phyloP scores from a whole-genome alignment of 2,113 vertebrate species.

The Bombycilla garrulus region DNA sequence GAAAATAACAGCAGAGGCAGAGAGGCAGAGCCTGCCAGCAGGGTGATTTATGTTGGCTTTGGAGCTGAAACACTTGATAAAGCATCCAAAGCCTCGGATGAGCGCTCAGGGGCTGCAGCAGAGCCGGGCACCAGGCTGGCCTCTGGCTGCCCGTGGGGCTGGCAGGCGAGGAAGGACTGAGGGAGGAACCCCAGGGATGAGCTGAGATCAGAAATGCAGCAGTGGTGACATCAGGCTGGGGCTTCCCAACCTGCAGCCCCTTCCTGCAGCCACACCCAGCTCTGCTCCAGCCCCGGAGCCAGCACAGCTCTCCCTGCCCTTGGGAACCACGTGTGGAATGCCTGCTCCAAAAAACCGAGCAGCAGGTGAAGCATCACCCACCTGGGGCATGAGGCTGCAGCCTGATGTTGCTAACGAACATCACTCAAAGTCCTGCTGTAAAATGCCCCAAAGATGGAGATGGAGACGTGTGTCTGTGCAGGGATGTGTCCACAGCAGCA shows the following conservation, averaged over 20 bases:
- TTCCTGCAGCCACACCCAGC: not conserved
- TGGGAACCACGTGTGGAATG: not conserved
- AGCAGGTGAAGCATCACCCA: not conserved
- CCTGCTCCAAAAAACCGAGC: not conserved
- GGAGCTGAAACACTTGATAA: not conserved
- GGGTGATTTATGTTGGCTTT: slow-evolving; percentile 25
- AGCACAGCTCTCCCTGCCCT: not conserved
- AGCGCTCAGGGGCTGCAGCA: not conserved
- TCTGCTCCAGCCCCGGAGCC: not conserved
- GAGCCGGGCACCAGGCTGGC: not conserved
- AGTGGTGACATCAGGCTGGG: rapidly evolving
- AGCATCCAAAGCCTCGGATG: not conserved
- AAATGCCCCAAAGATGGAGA: not conserved
- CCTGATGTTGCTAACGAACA: not conserved
- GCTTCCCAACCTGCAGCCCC: not conserved
- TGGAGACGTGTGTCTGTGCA: rapidly evolving
- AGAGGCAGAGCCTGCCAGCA: slow-evolving; percentile 27
- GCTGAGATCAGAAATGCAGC: rapidly evolving
- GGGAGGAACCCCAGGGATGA: not conserved
- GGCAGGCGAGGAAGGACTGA: not conserved
- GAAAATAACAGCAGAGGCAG: slow-evolving; percentile 48
- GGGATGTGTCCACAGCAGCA: rapidly evolving
- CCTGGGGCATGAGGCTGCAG: not conserved
- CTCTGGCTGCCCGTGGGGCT: rapidly evolving
- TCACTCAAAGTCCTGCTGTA: not conserved